phyloP scores from a whole-genome alignment of 2,888 invertebrate genomes.

The Eupithecia pulchellata region DNA sequence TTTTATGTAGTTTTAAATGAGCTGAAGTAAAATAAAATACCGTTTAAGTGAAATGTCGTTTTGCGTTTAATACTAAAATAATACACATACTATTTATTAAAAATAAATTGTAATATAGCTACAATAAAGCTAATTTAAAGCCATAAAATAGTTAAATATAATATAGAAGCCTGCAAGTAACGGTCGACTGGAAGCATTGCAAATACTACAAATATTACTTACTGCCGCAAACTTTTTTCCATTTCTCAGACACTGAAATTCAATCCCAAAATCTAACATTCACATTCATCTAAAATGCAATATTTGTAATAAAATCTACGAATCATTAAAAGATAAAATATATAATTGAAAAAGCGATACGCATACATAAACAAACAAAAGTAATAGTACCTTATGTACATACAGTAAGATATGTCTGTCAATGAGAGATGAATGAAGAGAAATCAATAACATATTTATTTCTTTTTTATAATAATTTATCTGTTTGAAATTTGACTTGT shows the following conservation, averaged over 20 bases:
- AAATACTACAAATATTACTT: constrained; percentile 78
- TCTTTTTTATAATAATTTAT: no score
- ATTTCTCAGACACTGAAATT: constrained; percentile 84
- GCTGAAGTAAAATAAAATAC: not conserved
- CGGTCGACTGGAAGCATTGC: constrained; percentile 58
- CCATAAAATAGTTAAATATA: constrained; percentile 31
- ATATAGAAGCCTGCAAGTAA: constrained; percentile 49
- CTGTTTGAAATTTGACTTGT: no score
- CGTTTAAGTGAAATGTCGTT: not conserved
- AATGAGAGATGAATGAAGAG: not conserved
- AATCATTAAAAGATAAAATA: constrained; percentile 14
- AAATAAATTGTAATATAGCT: no score
- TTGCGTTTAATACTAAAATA: not conserved
- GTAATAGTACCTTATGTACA: not conserved
- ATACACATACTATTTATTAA: no score
- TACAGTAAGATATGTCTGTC: not conserved
- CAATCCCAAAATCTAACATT: constrained; percentile 81
- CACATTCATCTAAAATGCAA: constrained; percentile 62
- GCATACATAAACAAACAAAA: constrained; percentile 16
- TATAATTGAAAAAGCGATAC: constrained; percentile 28
- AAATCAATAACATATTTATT: no score
- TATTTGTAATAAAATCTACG: constrained; percentile 22
- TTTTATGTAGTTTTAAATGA: not conserved
- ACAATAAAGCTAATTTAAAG: no score
- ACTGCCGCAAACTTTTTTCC: constrained; percentile 84